These are phyloP conservation scores for Phania funesta DNA, from an alignment of 2,888 invertebrate species.

Conservation along the genomic window DNA sequence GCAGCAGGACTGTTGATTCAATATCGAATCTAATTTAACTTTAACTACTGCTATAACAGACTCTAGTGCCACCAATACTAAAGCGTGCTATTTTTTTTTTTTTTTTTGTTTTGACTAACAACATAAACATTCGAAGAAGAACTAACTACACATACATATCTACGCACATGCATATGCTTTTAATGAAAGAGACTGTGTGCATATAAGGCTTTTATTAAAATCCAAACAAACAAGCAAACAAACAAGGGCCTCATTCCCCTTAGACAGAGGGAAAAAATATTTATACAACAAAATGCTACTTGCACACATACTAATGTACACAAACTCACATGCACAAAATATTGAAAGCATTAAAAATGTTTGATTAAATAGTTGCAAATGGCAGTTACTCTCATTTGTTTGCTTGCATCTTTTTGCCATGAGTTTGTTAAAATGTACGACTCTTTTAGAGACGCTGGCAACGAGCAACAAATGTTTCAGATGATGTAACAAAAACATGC, in stretches of 20 bases:
- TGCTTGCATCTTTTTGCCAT: not conserved
- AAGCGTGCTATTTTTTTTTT: not conserved
- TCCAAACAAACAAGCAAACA: conserved; percentile 35
- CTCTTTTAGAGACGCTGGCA: not conserved
- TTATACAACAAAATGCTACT: not conserved
- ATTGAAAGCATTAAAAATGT: conserved; percentile 43
- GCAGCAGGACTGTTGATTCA: conserved; percentile 35
- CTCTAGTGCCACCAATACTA: conserved; percentile 7
- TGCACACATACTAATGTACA: not conserved
- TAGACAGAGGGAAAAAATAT: not conserved
- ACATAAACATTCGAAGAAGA: conserved; percentile 16
- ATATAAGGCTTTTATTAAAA: conserved; percentile 53
- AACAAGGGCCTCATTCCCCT: not conserved
- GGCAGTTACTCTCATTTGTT: conserved; percentile 10
- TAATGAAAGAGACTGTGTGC: conserved; percentile 48
- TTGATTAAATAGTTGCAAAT: conserved; percentile 55
- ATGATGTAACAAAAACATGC: conserved; percentile 19
- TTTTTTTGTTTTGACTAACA: not conserved
- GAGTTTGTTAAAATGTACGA: not conserved
- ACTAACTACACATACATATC: too few relatives aligned
- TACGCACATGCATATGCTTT: conserved; percentile 18
- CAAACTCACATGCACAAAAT: not conserved
- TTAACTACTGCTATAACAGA: not conserved
- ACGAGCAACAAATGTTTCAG: conserved; percentile 49
- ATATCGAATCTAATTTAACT: conserved; percentile 14